A percentile compares a stretch with the other conserved stretches of the same genome.
Conservation (phyloP, 1,140 invertebrate genomes). For the Portunus trituberculatus region DNA sequence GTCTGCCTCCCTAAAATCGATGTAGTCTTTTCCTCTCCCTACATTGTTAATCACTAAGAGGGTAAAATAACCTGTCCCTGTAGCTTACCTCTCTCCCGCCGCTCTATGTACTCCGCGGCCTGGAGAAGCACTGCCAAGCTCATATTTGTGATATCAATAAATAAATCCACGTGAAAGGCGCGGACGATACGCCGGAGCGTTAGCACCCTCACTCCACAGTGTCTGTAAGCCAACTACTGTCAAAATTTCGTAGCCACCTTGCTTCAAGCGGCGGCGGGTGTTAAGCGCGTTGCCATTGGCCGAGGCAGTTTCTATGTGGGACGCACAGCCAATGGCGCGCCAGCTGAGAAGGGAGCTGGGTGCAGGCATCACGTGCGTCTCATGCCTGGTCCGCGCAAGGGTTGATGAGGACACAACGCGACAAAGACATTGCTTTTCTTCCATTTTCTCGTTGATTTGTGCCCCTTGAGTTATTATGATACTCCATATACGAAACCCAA, state of each 20-base stretch:
- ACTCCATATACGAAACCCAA: neutral
- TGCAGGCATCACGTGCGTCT: conserved; percentile 74
- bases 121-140: conserved; percentile 72
- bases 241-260: conserved; percentile 74
- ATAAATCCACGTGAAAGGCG: conserved; percentile 75
- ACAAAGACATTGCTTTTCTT: conserved; percentile 72
- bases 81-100: conserved; percentile 72
- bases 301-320: conserved; percentile 67
- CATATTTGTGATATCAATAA: conserved; percentile 68
- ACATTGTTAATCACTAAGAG: neutral
- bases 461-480: neutral
- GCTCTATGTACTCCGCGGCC: conserved; percentile 73
- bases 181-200: conserved; percentile 72
- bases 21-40: conserved; percentile 51
- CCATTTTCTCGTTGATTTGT: neutral
- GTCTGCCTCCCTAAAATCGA: conserved; percentile 61
- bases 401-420: conserved; percentile 61
- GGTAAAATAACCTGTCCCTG: neutral
- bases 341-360: neutral
- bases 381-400: conserved; percentile 74
- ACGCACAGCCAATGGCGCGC: conserved; percentile 41
- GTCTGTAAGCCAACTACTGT: conserved; percentile 73
- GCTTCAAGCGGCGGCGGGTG: conserved; percentile 47
- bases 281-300: conserved; percentile 59
- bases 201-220: conserved; percentile 68